Percentiles rank a stretch among this genome's conserved stretches.
Conservation (phyloP, 2,888 invertebrate genomes). For the Apotomis capreana region DNA sequence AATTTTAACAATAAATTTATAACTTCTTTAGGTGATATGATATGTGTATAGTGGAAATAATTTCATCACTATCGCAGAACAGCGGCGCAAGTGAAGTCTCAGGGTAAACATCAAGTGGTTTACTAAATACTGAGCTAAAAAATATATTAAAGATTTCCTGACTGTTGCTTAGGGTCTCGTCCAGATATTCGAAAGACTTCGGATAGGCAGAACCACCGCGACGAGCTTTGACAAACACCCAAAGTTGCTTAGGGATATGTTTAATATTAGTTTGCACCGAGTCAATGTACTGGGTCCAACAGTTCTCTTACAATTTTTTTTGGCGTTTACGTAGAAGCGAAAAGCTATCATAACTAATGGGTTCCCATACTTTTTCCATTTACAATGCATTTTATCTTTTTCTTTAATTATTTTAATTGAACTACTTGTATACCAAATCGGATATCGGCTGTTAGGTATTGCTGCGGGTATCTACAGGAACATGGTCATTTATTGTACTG, state of each 20-base stretch:
- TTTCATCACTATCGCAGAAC: too few species aligned
- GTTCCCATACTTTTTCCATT: conserved; percentile 2
- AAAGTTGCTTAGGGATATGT: neutral
- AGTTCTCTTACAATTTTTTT: neutral
- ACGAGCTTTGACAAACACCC: neutral
- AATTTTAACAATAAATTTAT: too few species aligned
- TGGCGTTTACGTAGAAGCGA: neutral
- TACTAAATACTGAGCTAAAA: too few species aligned
- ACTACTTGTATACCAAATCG: neutral
- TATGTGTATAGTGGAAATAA: too few species aligned
- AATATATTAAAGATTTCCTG: too few species aligned
- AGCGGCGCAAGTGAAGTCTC: too few species aligned
- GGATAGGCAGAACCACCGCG: too few species aligned
- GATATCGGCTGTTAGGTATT: neutral
- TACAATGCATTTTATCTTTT: neutral
- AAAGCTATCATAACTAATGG: conserved; percentile 6
- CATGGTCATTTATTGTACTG: neutral
- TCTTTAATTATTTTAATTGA: neutral
- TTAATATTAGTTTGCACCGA: neutral
- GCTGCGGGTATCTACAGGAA: neutral
- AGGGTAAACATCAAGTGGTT: too few species aligned
- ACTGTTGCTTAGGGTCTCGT: too few species aligned
- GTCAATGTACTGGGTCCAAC: neutral
- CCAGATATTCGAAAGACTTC: too few species aligned
- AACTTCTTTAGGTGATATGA: too few species aligned